A percentile compares a stretch with the other conserved stretches of the same genome.
Conservation (phyloP, 1,140 invertebrate genomes). For the Rhagoletis pomonella region DNA sequence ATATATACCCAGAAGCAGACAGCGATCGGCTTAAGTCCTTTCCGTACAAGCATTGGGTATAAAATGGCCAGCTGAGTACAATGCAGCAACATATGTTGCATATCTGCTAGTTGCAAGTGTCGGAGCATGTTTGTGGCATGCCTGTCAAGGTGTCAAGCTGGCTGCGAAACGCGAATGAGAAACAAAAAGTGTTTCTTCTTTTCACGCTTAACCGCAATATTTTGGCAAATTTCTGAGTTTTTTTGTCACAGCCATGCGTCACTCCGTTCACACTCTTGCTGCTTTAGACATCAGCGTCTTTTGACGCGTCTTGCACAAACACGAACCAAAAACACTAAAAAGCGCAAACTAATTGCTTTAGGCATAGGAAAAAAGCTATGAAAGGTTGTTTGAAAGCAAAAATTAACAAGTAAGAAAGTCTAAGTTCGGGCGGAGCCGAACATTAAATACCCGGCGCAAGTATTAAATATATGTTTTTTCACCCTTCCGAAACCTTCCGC, state of each 20-base stretch:
- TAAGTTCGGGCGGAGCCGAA: too few relatives aligned
- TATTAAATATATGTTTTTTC: too few relatives aligned
- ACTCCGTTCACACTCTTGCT: neutral
- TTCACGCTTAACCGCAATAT: too few relatives aligned
- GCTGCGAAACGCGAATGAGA: neutral
- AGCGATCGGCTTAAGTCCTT: too few relatives aligned
- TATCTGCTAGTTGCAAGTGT: neutral
- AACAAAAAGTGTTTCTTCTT: neutral
- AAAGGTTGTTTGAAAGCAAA: neutral
- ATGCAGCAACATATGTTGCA: neutral
- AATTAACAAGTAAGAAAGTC: too few relatives aligned
- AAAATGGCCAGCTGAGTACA: neutral
- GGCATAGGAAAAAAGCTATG: neutral
- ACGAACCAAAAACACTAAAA: neutral
- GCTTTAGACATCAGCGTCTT: neutral
- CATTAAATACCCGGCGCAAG: too few relatives aligned
- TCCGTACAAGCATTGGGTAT: neutral
- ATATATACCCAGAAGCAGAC: too few relatives aligned
- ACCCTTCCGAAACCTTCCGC: too few relatives aligned
- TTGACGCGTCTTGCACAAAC: neutral
- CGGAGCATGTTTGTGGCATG: neutral
- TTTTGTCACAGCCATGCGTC: neutral
- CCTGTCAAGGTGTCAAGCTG: constrained; percentile 12
- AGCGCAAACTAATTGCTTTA: neutral
- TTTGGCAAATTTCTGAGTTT: constrained; percentile 2